Conservation (phyloP, 1,140 invertebrate genomes). For the Drosophila truncata region DNA sequence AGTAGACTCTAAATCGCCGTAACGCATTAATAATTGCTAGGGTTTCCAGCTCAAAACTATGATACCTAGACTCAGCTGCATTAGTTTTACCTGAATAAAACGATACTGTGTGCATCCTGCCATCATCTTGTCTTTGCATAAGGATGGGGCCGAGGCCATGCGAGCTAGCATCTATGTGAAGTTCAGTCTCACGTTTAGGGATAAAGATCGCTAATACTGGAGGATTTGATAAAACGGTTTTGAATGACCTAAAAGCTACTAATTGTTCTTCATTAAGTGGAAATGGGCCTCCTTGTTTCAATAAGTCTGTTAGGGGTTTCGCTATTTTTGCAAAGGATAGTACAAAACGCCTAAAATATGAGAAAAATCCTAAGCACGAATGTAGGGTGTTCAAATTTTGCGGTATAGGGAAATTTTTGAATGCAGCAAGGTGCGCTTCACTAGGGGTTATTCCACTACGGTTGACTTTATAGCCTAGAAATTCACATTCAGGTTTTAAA, state of each 20-base stretch:
- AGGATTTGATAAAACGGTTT: neutral
- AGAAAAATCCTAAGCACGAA: too few species aligned
- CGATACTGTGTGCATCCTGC: conserved; percentile 1
- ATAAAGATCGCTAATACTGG: neutral
- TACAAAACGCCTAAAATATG: neutral
- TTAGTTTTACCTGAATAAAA: conserved; percentile 4
- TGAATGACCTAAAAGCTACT: neutral
- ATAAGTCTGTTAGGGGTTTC: neutral
- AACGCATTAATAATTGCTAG: neutral
- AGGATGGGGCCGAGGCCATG: neutral
- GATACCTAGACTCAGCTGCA: conserved; percentile 4
- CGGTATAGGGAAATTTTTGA: conserved; percentile 1
- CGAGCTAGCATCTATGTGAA: neutral
- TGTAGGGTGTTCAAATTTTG: neutral
- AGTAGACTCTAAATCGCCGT: neutral
- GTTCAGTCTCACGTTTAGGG: neutral
- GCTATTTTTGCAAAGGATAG: neutral
- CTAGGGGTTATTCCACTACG: conserved; percentile 1
- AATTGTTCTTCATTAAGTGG: neutral
- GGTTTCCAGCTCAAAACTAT: neutral
- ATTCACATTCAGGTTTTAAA: neutral
- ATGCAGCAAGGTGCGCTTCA: neutral
- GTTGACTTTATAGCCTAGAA: neutral
- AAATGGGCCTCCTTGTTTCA: neutral
- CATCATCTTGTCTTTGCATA: neutral